phyloP scores from a whole-genome alignment of 2,888 invertebrate species.

The Buathra laborator region DNA sequence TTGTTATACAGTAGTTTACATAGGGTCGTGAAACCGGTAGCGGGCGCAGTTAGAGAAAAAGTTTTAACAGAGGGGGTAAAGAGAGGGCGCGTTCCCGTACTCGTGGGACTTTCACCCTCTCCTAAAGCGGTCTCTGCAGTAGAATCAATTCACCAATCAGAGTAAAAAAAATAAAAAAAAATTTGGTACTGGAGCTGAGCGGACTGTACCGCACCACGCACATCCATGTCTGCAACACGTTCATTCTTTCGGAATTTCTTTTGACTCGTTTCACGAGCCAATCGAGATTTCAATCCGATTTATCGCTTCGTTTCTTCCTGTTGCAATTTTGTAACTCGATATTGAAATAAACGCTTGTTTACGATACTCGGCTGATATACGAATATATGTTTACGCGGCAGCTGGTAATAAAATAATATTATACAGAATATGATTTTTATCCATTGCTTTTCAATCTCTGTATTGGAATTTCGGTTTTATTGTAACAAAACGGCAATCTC shows the following conservation, averaged over 20 bases:
- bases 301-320: slow-evolving; percentile 36
- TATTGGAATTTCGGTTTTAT: neutral
- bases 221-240: neutral
- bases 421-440: slow-evolving; percentile 44
- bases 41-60: slow-evolving; percentile 8
- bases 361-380: slow-evolving; percentile 3
- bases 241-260: slow-evolving; percentile 36
- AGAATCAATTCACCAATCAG: slow-evolving; percentile 55
- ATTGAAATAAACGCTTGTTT: slow-evolving; percentile 24
- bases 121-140: slow-evolving; percentile 24
- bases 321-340: slow-evolving; percentile 41
- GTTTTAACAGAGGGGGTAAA: neutral
- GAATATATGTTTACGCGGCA: neutral
- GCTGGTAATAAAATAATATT: slow-evolving; percentile 27
- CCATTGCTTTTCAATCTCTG: neutral
- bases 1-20: slow-evolving; percentile 47
- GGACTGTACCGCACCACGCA: neutral
- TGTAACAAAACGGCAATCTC: too few relatives aligned
- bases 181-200: slow-evolving; percentile 14
- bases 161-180: neutral
- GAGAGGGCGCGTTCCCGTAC: neutral
- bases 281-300: slow-evolving; percentile 42
- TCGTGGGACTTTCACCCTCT: slow-evolving; percentile 30
- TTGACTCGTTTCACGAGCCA: slow-evolving; percentile 16
- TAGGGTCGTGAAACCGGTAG: neutral